Evolutionary conservation across 2,797 vertebrate species (phyloP).

Genomic region (Margarornis squamiger): DNA sequence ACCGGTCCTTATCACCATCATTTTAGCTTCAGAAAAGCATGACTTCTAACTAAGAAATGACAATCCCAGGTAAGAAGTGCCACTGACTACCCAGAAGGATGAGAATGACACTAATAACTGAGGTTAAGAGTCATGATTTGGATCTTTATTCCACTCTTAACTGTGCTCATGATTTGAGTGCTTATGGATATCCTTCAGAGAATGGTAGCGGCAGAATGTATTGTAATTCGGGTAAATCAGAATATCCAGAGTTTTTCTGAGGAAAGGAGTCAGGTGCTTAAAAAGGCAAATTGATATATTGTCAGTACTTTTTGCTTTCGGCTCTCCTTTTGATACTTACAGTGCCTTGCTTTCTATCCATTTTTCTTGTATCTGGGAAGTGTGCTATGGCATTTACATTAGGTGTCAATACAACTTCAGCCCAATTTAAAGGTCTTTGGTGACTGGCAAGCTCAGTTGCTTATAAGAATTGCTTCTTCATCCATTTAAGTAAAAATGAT

Average conservation of each 20-base stretch:
- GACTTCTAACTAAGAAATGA: background rate
- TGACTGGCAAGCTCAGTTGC: background rate
- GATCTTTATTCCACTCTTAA: background rate
- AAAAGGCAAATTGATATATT: background rate
- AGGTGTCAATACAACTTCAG: background rate
- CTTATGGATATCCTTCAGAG: background rate
- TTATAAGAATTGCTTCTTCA: slow-evolving; percentile 35
- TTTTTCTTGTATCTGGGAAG: background rate
- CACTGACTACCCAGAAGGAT: background rate
- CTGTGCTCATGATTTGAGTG: background rate
- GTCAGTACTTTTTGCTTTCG: background rate
- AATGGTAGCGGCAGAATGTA: background rate
- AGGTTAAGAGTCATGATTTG: background rate
- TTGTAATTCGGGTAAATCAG: background rate
- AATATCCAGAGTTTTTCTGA: background rate
- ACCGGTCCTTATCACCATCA: background rate
- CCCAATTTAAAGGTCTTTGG: background rate
- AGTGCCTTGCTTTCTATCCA: background rate
- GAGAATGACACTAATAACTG: background rate
- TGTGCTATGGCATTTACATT: background rate
- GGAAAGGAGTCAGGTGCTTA: background rate
- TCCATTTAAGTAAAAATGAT: background rate
- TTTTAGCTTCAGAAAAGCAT: background rate
- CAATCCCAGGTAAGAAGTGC: background rate
- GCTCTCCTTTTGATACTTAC: background rate